Evolutionary conservation across 2,113 vertebrate species (phyloP).

Genomic region (Rhynchomys soricoides): DNA sequence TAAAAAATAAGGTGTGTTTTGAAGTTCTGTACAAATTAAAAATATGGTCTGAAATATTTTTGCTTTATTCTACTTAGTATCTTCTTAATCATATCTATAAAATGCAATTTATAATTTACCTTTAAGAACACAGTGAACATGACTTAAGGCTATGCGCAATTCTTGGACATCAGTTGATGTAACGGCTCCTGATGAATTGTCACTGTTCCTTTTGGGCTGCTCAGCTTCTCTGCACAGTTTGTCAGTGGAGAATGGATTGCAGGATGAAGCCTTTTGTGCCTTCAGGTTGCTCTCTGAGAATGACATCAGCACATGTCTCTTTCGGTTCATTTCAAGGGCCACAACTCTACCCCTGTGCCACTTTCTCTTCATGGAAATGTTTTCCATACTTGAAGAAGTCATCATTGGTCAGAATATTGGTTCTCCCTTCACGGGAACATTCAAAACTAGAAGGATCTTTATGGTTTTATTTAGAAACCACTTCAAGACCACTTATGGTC

Average conservation of each 20-base stretch:
- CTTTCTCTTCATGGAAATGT: neutral
- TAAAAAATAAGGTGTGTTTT: neutral
- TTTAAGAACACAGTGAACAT: neutral
- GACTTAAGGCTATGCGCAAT: neutral
- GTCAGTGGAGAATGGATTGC: neutral
- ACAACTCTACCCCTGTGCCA: neutral
- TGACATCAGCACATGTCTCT: neutral
- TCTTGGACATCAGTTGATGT: neutral
- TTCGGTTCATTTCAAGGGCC: neutral
- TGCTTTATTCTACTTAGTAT: neutral
- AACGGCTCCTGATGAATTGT: neutral
- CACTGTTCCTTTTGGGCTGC: neutral
- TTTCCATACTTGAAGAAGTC: neutral
- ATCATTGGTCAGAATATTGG: neutral
- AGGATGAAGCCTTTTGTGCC: neutral
- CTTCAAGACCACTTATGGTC: slow-evolving; percentile 39
- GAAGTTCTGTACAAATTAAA: neutral
- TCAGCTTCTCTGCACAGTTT: neutral
- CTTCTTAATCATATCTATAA: neutral
- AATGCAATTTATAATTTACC: neutral
- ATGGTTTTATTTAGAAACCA: slow-evolving; percentile 43
- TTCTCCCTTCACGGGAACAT: slow-evolving; percentile 3
- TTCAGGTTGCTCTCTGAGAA: neutral
- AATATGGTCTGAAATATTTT: neutral
- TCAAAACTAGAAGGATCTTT: neutral